These are phyloP conservation scores for Sebastes kiyomatsui DNA, from an alignment of 2,797 vertebrate species.

Conservation along the genomic window DNA sequence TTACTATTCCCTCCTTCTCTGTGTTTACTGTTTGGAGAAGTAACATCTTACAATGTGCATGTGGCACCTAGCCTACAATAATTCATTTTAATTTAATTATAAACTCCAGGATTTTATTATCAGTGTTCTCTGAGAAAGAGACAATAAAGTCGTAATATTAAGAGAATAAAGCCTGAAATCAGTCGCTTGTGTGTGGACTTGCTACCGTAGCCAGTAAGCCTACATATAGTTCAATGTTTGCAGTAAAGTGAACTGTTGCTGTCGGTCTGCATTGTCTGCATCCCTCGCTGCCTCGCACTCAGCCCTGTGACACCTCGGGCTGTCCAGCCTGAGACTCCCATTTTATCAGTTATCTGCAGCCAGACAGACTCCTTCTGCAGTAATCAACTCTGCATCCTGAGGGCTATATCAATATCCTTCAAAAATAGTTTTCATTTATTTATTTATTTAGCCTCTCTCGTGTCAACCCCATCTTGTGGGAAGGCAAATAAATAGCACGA, in stretches of 20 bases:
- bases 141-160: background rate
- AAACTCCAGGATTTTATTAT: background rate
- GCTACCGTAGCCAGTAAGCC: background rate
- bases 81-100: background rate
- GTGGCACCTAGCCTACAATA: background rate
- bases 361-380: conserved; percentile 12
- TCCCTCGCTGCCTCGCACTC: background rate
- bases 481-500: background rate
- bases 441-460: background rate
- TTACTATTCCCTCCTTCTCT: background rate
- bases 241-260: background rate
- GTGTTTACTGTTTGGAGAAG: background rate
- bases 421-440: background rate
- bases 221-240: background rate
- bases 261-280: background rate
- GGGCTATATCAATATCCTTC: background rate
- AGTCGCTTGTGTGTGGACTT: background rate
- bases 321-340: background rate
- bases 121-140: too few species aligned
- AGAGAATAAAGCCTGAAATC: background rate
- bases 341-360: conserved; percentile 27
- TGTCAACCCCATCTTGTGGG: background rate
- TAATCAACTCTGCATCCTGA: conserved; percentile 12
- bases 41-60: background rate
- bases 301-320: background rate